phyloP scores from a whole-genome alignment of 2,888 invertebrate species.

The Lasioglossum lativentre region DNA sequence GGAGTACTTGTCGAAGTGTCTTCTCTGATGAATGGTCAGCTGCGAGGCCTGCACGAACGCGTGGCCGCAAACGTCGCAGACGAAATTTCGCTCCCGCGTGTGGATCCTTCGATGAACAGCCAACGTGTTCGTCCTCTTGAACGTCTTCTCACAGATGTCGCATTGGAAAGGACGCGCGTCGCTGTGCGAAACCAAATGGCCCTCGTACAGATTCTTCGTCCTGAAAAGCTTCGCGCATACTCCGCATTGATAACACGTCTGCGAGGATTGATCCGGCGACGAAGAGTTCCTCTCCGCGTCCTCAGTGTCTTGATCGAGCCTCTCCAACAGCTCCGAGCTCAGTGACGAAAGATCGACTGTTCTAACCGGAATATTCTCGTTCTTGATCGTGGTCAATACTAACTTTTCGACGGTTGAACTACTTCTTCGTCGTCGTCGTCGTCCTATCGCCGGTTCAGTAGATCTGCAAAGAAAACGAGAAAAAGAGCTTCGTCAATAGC shows the following conservation, averaged over 20 bases:
- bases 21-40: slow-evolving; percentile 77
- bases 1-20: slow-evolving; percentile 78
- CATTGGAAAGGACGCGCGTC: slow-evolving; percentile 78
- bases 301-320: neutral
- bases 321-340: neutral
- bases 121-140: slow-evolving; percentile 79
- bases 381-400: neutral
- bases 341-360: neutral
- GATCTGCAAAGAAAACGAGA: slow-evolving; percentile 73
- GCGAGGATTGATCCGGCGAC: neutral
- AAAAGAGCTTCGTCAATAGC: slow-evolving; percentile 54
- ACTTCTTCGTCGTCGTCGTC: neutral
- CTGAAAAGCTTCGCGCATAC: slow-evolving; percentile 76
- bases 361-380: neutral
- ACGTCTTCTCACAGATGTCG: slow-evolving; percentile 78
- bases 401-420: slow-evolving; percentile 33
- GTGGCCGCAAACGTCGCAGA: slow-evolving; percentile 80
- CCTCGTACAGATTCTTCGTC: slow-evolving; percentile 77
- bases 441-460: slow-evolving; percentile 15
- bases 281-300: neutral
- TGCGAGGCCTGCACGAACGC: slow-evolving; percentile 81
- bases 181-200: slow-evolving; percentile 78
- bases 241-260: slow-evolving; percentile 71
- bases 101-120: slow-evolving; percentile 80
- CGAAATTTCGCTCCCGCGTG: slow-evolving; percentile 77